A percentile compares a stretch with the other conserved stretches of the same genome.
These are phyloP conservation scores for Mya arenaria DNA, from an alignment of 1,140 invertebrate genomes.

Conservation along the genomic window DNA sequence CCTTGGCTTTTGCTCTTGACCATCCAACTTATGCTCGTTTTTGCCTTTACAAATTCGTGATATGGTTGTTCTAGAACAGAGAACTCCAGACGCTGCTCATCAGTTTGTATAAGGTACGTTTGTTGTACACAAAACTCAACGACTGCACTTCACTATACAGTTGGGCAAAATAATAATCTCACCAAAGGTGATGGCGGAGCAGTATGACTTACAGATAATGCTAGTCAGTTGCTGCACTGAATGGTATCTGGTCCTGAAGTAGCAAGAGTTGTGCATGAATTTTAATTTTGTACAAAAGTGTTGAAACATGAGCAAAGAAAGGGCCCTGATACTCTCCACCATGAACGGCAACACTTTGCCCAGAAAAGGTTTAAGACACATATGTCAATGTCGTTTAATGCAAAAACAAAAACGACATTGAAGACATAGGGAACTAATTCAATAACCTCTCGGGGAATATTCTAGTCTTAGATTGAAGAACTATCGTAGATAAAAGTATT, in stretches of 20 bases:
- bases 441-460: no score
- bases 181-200: constrained; percentile 67
- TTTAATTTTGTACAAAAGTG: not conserved
- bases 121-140: not conserved
- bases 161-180: constrained; percentile 57
- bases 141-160: constrained; percentile 62
- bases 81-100: not conserved
- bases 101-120: constrained; percentile 6
- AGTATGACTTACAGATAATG: constrained; percentile 54
- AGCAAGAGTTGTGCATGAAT: constrained; percentile 6
- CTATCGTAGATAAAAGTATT: no score
- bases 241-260: constrained; percentile 47
- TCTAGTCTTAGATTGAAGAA: no score
- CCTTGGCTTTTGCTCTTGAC: constrained; percentile 66
- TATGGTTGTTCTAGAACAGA: constrained; percentile 25
- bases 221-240: constrained; percentile 8
- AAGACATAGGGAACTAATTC: no score
- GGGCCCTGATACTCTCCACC: no score
- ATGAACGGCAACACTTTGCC: no score
- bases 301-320: not conserved
- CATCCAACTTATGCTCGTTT: constrained; percentile 66
- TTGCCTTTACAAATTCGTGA: constrained; percentile 65
- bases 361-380: no score
- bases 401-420: no score
- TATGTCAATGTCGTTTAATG: no score